Conservation (phyloP, 2,888 invertebrate species). For the Eurytoma adleriae region DNA sequence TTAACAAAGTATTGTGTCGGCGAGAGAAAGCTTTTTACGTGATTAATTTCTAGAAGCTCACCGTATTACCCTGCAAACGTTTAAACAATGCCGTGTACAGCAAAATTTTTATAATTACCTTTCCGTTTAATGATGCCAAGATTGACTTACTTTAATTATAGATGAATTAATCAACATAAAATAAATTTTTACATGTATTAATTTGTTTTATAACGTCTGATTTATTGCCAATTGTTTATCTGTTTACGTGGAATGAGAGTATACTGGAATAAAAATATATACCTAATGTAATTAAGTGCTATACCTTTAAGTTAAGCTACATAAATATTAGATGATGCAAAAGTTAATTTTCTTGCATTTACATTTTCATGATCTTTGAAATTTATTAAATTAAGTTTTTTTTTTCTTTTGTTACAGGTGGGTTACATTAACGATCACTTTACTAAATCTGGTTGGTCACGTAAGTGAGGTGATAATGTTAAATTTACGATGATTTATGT, state of each 20-base stretch:
- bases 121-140: too few relatives aligned
- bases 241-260: too few relatives aligned
- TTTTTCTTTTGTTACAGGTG: conserved; percentile 11
- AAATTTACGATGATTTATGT: not conserved
- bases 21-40: not conserved
- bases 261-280: not conserved
- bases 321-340: too few relatives aligned
- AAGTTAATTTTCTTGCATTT: not conserved
- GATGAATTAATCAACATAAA: too few relatives aligned
- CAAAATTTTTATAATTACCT: too few relatives aligned
- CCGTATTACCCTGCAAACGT: too few relatives aligned
- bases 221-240: too few relatives aligned
- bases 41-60: not conserved
- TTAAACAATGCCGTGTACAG: too few relatives aligned
- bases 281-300: not conserved
- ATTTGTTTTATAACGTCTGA: too few relatives aligned
- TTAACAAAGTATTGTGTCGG: not conserved
- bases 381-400: not conserved
- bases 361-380: not conserved
- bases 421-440: conserved; percentile 26
- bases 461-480: not conserved
- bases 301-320: not conserved
- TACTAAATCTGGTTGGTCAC: not conserved
- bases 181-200: too few relatives aligned
- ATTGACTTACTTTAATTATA: too few relatives aligned